Conservation (phyloP, 1,140 invertebrate genomes). For the Micrasema minimum region DNA sequence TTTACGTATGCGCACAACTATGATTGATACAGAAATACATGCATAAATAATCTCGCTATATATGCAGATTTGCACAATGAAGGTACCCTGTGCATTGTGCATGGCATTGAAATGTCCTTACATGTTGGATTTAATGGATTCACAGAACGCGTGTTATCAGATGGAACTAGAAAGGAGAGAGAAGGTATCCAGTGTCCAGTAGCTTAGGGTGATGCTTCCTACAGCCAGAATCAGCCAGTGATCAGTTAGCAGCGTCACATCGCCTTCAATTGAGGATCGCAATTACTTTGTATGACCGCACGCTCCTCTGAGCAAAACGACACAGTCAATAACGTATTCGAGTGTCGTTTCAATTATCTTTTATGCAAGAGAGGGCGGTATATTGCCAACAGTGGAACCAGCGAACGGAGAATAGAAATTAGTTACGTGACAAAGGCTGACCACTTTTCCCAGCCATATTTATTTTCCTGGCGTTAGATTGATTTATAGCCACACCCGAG, state of each 20-base stretch:
- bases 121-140: no score
- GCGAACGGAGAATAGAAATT: slow-evolving; percentile 42
- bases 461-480: slow-evolving; percentile 16
- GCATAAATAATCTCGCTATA: no score
- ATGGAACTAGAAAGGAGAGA: no score
- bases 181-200: no score
- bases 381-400: slow-evolving; percentile 20
- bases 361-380: slow-evolving; percentile 44
- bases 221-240: neutral
- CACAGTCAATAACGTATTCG: slow-evolving; percentile 42
- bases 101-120: no score
- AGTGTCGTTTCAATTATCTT: slow-evolving; percentile 44
- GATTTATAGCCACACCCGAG: slow-evolving; percentile 25
- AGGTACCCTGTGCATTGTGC: no score
- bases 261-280: slow-evolving; percentile 29
- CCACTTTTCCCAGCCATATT: neutral
- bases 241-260: slow-evolving; percentile 24
- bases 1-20: no score
- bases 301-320: slow-evolving; percentile 15
- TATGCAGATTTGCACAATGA: no score
- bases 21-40: no score
- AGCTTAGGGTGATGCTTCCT: no score
- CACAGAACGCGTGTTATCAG: no score
- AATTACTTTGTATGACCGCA: slow-evolving; percentile 35
- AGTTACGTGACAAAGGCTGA: slow-evolving; percentile 15